phyloP scores from a whole-genome alignment of 2,113 vertebrate genomes.

The pig (Sus scrofa) region T2T-Sscrofa CM000824.6:172620501-172621000 shows the following conservation, averaged over 20 bases:
- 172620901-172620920: neutral
- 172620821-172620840: neutral
- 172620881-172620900: neutral
- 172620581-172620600: neutral
- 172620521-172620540: neutral
- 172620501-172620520: neutral
- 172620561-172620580: neutral
- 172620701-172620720: slow-evolving; percentile 8
- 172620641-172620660: too few relatives aligned
- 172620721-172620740: neutral
- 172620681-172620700: neutral
- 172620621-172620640: neutral
- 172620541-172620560: neutral
- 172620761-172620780: neutral
- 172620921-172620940: neutral
- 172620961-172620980: neutral
- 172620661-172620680: neutral
- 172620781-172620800: neutral
- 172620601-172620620: neutral
- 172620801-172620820: neutral
- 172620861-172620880: neutral
- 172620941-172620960: neutral
- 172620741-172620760: neutral
- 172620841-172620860: neutral
- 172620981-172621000: neutral